These are phyloP conservation scores for Zosterops lateralis DNA, from an alignment of 2,113 vertebrate species.

Conservation along the genomic window DNA sequence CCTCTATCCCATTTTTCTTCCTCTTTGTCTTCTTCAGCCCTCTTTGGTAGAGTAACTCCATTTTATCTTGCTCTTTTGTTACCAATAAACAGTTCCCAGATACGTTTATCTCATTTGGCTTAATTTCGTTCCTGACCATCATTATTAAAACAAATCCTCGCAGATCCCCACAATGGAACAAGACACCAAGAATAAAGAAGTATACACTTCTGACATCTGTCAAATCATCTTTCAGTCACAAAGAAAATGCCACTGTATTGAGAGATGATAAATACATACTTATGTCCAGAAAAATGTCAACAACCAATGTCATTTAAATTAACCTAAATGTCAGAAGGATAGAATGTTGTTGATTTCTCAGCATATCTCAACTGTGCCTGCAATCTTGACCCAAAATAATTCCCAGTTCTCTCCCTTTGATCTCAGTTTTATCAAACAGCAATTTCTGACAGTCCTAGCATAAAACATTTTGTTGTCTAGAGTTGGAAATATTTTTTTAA, in stretches of 20 bases:
- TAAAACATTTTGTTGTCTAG: neutral
- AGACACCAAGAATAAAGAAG: neutral
- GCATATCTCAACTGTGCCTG: neutral
- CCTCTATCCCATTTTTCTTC: neutral
- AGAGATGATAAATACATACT: constrained; percentile 3
- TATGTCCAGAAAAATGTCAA: neutral
- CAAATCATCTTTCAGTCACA: neutral
- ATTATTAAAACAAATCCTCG: neutral
- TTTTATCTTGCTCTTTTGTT: neutral
- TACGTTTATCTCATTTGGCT: neutral
- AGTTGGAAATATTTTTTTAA: neutral
- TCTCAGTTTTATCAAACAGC: neutral
- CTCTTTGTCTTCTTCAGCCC: neutral
- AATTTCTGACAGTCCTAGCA: neutral
- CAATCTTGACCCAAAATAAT: neutral
- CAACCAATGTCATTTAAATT: neutral
- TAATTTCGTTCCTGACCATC: neutral
- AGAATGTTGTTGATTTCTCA: neutral
- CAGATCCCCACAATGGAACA: neutral
- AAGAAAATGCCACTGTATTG: neutral
- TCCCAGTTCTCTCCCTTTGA: neutral
- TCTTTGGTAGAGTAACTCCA: neutral
- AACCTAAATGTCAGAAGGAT: neutral
- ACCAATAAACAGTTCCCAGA: neutral
- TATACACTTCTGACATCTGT: neutral